Conservation (phyloP, 23 tunicate genomes). For the Trididemnum clinides region DNA sequence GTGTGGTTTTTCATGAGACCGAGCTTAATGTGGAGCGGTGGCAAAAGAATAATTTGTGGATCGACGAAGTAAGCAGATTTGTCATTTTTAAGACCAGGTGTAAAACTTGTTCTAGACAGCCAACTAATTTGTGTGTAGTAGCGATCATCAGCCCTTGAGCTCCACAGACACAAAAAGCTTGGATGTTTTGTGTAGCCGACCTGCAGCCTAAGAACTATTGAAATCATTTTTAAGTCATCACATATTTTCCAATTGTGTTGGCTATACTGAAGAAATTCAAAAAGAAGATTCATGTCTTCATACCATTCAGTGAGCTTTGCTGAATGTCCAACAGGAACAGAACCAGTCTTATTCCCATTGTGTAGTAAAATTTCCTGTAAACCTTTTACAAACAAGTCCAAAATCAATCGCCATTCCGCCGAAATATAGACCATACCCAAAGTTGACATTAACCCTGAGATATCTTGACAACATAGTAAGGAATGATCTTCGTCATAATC, state of each 20-base stretch:
- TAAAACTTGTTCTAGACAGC: conserved; percentile 37
- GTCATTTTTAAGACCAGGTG: conserved; percentile 40
- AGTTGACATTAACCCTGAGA: conserved; percentile 23
- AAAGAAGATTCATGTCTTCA: conserved; percentile 19
- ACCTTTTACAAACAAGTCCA: conserved; percentile 24
- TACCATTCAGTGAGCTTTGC: conserved; percentile 22
- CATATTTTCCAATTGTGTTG: conserved; percentile 39
- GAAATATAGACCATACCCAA: conserved; percentile 5
- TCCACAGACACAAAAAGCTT: conserved; percentile 30
- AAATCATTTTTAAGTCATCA: conserved; percentile 31
- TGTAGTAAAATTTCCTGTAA: conserved; percentile 21
- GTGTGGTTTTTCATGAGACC: conserved; percentile 42
- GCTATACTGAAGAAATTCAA: conserved; percentile 25
- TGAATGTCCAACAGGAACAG: conserved; percentile 34
- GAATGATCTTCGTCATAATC: conserved; percentile 25
- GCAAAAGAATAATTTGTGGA: conserved; percentile 42
- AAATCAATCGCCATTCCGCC: conserved; percentile 36
- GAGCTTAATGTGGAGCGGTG: conserved; percentile 39
- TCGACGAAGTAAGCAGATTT: conserved; percentile 38
- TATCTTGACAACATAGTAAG: conserved; percentile 26
- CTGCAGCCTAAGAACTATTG: conserved; percentile 19
- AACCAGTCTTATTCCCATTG: conserved; percentile 23
- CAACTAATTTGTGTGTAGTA: conserved; percentile 27
- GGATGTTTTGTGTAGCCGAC: conserved; percentile 31
- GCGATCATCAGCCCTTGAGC: conserved; percentile 19